phyloP scores from a whole-genome alignment of 2,113 vertebrate genomes.

The Ursus arctos region DNA sequence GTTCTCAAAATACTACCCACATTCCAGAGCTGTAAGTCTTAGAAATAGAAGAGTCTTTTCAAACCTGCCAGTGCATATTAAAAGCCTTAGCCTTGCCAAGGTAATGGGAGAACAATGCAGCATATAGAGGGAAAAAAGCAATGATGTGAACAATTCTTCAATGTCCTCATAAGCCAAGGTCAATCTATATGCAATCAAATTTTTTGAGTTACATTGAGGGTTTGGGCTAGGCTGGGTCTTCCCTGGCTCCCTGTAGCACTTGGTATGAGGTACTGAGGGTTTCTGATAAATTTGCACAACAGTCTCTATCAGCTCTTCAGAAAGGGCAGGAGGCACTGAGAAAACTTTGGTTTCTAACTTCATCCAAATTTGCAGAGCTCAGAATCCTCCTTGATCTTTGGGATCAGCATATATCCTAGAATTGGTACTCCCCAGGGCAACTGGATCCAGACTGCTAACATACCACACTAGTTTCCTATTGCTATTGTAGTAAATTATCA shows the following conservation, averaged over 20 bases:
- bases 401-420: neutral
- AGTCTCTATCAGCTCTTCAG: neutral
- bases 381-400: neutral
- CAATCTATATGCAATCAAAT: neutral
- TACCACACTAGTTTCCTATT: neutral
- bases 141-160: neutral
- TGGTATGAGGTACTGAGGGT: neutral
- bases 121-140: neutral
- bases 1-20: conserved; percentile 20
- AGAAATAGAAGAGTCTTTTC: conserved; percentile 46
- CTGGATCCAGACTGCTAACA: neutral
- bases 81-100: conserved; percentile 27
- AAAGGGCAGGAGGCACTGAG: neutral
- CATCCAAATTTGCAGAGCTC: neutral
- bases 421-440: neutral
- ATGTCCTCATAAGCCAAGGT: neutral
- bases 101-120: conserved; percentile 28
- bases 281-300: neutral
- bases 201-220: neutral
- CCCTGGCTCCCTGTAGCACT: neutral
- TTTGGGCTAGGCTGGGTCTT: neutral
- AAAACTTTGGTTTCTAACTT: neutral
- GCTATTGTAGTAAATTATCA: neutral
- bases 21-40: conserved; percentile 17
- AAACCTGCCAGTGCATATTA: neutral